phyloP scores from a whole-genome alignment of 2,888 invertebrate genomes.

The Axea sp. region DNA sequence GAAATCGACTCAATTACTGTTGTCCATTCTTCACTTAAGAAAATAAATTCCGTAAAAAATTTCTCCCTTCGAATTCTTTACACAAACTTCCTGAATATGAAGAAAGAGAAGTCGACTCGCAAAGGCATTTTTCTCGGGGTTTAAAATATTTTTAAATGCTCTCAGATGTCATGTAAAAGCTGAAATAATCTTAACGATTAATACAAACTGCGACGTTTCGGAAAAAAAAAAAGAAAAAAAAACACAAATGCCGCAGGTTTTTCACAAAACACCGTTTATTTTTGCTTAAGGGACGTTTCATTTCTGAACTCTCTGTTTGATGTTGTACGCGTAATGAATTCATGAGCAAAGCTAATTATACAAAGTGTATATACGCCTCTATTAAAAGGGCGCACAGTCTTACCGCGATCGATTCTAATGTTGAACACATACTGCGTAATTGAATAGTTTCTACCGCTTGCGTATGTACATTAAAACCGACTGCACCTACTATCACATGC shows the following conservation, averaged over 20 bases:
- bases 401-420: conserved; percentile 33
- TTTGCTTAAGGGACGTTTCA: conserved; percentile 1
- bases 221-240: not conserved
- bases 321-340: conserved; percentile 15
- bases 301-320: conserved; percentile 14
- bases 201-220: not conserved
- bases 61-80: conserved; percentile 11
- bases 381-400: conserved; percentile 30
- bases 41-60: conserved; percentile 35
- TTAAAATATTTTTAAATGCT: conserved; percentile 23
- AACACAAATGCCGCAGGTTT: no score
- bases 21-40: conserved; percentile 38
- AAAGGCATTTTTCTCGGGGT: not conserved
- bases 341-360: conserved; percentile 41
- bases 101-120: not conserved
- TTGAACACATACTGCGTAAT: conserved; percentile 36
- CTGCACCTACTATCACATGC: conserved; percentile 6
- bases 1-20: conserved; percentile 51
- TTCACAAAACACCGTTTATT: not conserved
- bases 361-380: conserved; percentile 29
- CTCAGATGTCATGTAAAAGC: conserved; percentile 21
- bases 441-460: conserved; percentile 41
- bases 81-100: conserved; percentile 39
- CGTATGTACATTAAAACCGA: conserved; percentile 37
- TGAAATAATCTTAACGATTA: conserved; percentile 30